phyloP scores from a whole-genome alignment of 2,113 vertebrate genomes.

The Neodontobutis hainanensis region DNA sequence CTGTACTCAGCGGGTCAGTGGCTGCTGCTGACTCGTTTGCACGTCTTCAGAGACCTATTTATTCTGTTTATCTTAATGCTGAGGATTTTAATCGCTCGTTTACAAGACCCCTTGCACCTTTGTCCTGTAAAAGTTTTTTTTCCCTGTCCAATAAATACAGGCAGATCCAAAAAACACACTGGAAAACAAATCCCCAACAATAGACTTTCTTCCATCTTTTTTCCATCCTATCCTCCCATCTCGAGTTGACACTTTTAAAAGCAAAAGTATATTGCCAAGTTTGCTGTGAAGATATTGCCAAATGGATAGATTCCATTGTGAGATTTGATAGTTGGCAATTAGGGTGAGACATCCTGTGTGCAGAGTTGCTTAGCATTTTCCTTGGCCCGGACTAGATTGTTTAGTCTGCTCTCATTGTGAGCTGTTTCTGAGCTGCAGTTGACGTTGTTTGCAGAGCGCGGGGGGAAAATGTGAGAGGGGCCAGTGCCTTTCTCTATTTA shows the following conservation, averaged over 20 bases:
- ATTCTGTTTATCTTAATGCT: constrained; percentile 68
- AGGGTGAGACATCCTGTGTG: constrained; percentile 84
- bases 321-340: constrained; percentile 87
- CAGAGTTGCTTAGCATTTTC: constrained; percentile 89
- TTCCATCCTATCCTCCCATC: constrained; percentile 44
- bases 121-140: constrained; percentile 40
- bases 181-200: constrained; percentile 53
- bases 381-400: constrained; percentile 86
- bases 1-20: constrained; percentile 35
- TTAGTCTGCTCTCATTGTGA: constrained; percentile 93
- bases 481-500: constrained; percentile 80
- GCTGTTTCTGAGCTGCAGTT: constrained; percentile 86
- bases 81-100: constrained; percentile 66
- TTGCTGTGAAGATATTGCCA: constrained; percentile 80
- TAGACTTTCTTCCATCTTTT: constrained; percentile 29
- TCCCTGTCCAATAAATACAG: constrained; percentile 43
- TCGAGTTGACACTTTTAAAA: constrained; percentile 68
- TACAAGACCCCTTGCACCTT: constrained; percentile 63
- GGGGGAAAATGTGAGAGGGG: constrained; percentile 85
- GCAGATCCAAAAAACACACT: constrained; percentile 28
- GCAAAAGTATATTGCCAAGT: constrained; percentile 65
- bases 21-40: constrained; percentile 22
- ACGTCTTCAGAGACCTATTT: constrained; percentile 61
- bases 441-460: constrained; percentile 91
- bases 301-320: constrained; percentile 86